A percentile compares a stretch with the other conserved stretches of the same genome.
phyloP scores from a whole-genome alignment of 2,113 vertebrate species.

The Datnioides undecimradiatus region DNA sequence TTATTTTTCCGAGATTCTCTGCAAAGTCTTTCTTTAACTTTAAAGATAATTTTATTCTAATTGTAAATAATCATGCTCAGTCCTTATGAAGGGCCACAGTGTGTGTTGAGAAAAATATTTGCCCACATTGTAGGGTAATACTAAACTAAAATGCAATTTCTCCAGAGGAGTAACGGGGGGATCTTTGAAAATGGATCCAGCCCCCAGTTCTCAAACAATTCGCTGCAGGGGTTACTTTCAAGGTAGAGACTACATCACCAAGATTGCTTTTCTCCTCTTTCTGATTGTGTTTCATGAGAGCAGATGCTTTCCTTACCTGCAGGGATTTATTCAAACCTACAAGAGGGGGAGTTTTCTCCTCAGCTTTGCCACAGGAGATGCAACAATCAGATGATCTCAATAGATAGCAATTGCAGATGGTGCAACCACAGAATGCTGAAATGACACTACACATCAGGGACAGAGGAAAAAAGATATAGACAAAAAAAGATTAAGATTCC shows the following conservation, averaged over 20 bases:
- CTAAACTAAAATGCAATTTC: slow-evolving; percentile 4
- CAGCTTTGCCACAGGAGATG: neutral
- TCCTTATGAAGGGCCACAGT: neutral
- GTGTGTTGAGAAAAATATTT: neutral
- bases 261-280: slow-evolving; percentile 21
- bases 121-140: neutral
- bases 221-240: slow-evolving; percentile 16
- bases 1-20: neutral
- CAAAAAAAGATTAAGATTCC: neutral
- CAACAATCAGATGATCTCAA: neutral
- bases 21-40: neutral
- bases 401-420: neutral
- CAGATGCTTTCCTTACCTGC: neutral
- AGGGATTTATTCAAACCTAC: slow-evolving; percentile 24
- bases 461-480: neutral
- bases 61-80: neutral
- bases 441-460: neutral
- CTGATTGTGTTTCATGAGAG: slow-evolving; percentile 28
- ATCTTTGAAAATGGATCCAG: slow-evolving; percentile 23
- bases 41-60: neutral
- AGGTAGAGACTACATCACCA: slow-evolving; percentile 23
- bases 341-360: neutral
- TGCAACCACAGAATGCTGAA: no score
- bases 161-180: neutral
- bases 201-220: slow-evolving; percentile 9